Percentiles rank a stretch among this genome's conserved stretches.
These are phyloP conservation scores for Trichogramma evanescens DNA, from an alignment of 2,888 invertebrate species.

Conservation along the genomic window DNA sequence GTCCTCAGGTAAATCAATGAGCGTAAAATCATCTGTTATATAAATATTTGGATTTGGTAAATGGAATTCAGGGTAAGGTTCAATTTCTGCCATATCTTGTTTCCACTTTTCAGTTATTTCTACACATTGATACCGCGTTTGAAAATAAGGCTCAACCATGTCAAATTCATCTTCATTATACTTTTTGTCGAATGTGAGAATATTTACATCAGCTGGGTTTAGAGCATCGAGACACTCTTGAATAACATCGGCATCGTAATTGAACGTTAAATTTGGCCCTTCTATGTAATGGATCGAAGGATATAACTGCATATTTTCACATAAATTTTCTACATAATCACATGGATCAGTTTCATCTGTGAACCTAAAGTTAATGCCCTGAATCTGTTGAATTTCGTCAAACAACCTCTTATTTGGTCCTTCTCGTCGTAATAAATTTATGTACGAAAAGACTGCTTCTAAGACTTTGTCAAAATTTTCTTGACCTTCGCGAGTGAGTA, in stretches of 20 bases:
- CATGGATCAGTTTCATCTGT: conserved; percentile 63
- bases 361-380: conserved; percentile 61
- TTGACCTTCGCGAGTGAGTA: conserved; percentile 72
- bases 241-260: conserved; percentile 68
- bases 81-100: conserved; percentile 56
- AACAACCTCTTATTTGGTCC: conserved; percentile 66
- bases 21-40: conserved; percentile 63
- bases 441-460: conserved; percentile 70
- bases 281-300: conserved; percentile 72
- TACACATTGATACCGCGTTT: conserved; percentile 65
- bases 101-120: conserved; percentile 61
- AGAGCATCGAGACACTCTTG: conserved; percentile 55
- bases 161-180: conserved; percentile 54
- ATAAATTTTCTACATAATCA: conserved; percentile 71
- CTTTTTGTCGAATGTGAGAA: conserved; percentile 63
- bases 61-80: conserved; percentile 55
- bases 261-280: conserved; percentile 67
- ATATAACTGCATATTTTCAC: conserved; percentile 74
- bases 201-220: conserved; percentile 61
- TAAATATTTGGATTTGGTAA: conserved; percentile 68
- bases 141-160: conserved; percentile 74
- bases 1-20: conserved; percentile 49
- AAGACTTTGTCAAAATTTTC: conserved; percentile 66
- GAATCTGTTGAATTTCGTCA: conserved; percentile 51
- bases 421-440: conserved; percentile 61